Base-by-base conservation (phyloP, 1,140 invertebrate genomes). In the Pissodes strobi region DNA sequence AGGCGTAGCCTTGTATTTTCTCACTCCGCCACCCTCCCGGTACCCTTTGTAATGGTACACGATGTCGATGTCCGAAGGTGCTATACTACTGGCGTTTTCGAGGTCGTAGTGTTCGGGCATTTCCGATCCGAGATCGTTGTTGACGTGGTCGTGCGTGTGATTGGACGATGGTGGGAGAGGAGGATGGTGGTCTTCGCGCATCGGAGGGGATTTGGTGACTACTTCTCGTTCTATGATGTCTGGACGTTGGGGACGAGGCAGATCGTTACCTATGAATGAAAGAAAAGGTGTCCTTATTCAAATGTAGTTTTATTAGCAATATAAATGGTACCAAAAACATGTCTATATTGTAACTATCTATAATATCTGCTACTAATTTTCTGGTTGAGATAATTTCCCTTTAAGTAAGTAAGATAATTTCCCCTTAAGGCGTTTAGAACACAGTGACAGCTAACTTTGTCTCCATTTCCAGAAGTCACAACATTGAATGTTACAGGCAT, bases 21-120 rank as follows among this genome's bases (percentile, higher is more conserved):
- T 79, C 61, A 93, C 86, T 12, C 93, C 92, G 10, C 84, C 84
- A 1, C 85, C 86, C 76, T 92, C 89, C 76, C 92, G 79, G 80
- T 92, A 91, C 67, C 95, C 93, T 82, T 97, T 96, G 76, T 98
- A 98, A 77, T 98, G 95, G 73, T 95, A 95, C 1, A 96, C 93
- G 62, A 98, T 93, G 74, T 98, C 95, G 64, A 97, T 97, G 78
- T 98, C 96, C 9, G 94, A 96, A 0, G 96, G 95, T 0, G 96
- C 96, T 67, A 98, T 97, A 0, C 93, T 96, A 76, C 94, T 96
- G 0, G 95, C 94, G 79, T 98, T 98, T 79, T 98, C 95, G 52
- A 98, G 80, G 77, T 98, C 95, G 73, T 98, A 98, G 75, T 96
- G 95, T 76, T 98, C 95, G 0, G 94, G 94, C 67, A 91, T 85